A percentile compares a stretch with the other conserved stretches of the same genome.
Evolutionary conservation across 2,888 invertebrate genomes (phyloP).

Genomic region (Macrophya alboannulata): DNA sequence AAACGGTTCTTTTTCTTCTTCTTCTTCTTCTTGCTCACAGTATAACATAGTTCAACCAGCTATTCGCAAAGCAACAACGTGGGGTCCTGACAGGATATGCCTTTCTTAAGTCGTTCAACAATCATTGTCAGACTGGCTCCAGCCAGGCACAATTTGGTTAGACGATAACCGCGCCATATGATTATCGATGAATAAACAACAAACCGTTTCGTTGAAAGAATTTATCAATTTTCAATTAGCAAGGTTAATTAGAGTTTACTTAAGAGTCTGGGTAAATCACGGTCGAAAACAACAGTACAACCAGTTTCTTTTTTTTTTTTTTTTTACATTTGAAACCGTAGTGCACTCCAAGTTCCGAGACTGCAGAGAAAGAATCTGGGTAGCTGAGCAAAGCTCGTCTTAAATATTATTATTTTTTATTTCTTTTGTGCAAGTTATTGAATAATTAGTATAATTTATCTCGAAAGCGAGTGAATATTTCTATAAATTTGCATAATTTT

Average conservation of each 20-base stretch:
- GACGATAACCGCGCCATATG: background rate
- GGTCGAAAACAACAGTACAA: background rate
- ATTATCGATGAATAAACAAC: background rate
- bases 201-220: constrained; percentile 3
- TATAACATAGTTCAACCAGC: background rate
- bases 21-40: background rate
- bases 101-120: constrained; percentile 21
- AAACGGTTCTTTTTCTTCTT: background rate
- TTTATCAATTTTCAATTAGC: background rate
- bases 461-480: background rate
- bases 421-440: background rate
- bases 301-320: background rate
- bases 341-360: too few species aligned
- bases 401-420: background rate
- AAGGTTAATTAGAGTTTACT: background rate
- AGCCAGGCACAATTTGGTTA: background rate
- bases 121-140: background rate
- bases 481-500: background rate
- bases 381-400: too few species aligned
- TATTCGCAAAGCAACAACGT: constrained; percentile 23
- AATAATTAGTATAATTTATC: constrained; percentile 11
- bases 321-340: too few species aligned
- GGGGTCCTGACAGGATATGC: constrained; percentile 12
- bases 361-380: too few species aligned
- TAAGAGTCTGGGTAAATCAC: background rate